Percentiles rank a stretch among this genome's conserved stretches.
These are phyloP conservation scores for Drosophila leonis DNA, from an alignment of 2,888 invertebrate genomes.

Conservation along the genomic window DNA sequence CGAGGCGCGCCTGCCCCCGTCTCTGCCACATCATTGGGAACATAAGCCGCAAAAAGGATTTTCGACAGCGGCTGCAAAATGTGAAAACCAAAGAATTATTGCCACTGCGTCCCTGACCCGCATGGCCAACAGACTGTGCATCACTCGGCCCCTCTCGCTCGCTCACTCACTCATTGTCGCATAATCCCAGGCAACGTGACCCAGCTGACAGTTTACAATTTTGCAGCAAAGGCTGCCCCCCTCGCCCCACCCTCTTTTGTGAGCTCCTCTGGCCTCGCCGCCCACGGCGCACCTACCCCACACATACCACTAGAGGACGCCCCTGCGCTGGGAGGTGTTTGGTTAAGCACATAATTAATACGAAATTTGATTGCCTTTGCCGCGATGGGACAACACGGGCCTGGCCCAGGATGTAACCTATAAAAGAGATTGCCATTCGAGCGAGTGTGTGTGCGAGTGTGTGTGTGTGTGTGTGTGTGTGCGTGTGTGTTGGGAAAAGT, in stretches of 20 bases:
- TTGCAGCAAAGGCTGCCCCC: slow-evolving; percentile 31
- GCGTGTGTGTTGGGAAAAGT: slow-evolving; percentile 32
- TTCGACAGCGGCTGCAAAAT: slow-evolving; percentile 67
- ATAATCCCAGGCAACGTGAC: slow-evolving; percentile 60
- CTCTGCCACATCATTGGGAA: slow-evolving; percentile 38
- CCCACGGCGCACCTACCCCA: not conserved
- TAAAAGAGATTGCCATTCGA: slow-evolving; percentile 19
- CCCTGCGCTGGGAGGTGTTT: slow-evolving; percentile 61
- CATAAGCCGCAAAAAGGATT: slow-evolving; percentile 81
- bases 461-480: not conserved
- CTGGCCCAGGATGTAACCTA: slow-evolving; percentile 19
- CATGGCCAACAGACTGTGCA: slow-evolving; percentile 56
- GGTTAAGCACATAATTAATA: slow-evolving; percentile 79
- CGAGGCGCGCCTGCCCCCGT: slow-evolving; percentile 3
- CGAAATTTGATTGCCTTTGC: slow-evolving; percentile 78
- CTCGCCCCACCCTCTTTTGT: not conserved
- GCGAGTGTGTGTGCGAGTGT: slow-evolving; percentile 1
- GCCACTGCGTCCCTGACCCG: slow-evolving; percentile 72
- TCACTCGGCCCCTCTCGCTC: slow-evolving; percentile 12
- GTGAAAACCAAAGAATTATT: slow-evolving; percentile 78
- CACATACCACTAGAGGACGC: not conserved
- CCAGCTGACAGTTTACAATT: slow-evolving; percentile 69
- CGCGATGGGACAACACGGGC: slow-evolving; percentile 60
- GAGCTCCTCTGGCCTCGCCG: not conserved
- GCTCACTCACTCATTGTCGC: slow-evolving; percentile 47